Percentiles rank a stretch among this genome's conserved stretches.
These are phyloP conservation scores for Argyrosomus japonicus DNA, from an alignment of 2,113 vertebrate genomes.

Conservation along the genomic window DNA sequence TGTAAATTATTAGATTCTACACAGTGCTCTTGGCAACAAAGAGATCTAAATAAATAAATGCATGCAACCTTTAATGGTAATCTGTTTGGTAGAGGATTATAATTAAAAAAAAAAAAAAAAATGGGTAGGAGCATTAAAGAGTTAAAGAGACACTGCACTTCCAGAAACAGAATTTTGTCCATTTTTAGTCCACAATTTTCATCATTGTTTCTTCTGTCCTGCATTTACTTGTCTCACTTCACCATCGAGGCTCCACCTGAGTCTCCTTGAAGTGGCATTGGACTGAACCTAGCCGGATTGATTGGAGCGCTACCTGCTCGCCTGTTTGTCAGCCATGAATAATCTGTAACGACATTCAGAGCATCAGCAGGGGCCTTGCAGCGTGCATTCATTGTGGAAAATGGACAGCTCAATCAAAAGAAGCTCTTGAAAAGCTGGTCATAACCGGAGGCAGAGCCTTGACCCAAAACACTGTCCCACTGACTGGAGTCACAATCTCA, in stretches of 20 bases:
- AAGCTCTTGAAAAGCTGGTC: constrained; percentile 75
- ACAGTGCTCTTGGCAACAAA: background rate
- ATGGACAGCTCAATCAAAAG: constrained; percentile 84
- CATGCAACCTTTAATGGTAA: background rate
- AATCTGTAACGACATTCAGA: constrained; percentile 78
- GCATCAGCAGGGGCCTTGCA: constrained; percentile 77
- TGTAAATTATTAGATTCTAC: background rate
- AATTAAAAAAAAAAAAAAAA: background rate
- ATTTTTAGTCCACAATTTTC: background rate
- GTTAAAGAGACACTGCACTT: background rate
- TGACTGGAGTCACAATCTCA: constrained; percentile 68
- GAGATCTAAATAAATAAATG: background rate
- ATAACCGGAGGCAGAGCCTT: constrained; percentile 80
- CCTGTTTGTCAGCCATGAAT: constrained; percentile 83
- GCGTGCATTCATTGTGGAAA: constrained; percentile 73
- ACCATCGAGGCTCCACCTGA: constrained; percentile 29
- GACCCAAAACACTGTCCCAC: constrained; percentile 78
- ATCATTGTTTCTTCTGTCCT: constrained; percentile 14
- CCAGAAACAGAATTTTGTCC: background rate
- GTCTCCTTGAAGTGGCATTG: constrained; percentile 81
- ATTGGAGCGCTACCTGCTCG: constrained; percentile 77
- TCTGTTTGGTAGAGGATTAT: background rate
- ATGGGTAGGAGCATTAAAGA: background rate
- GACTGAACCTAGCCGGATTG: constrained; percentile 75
- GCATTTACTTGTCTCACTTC: constrained; percentile 24